Evolutionary conservation across 2,888 invertebrate genomes (phyloP), one percentile per base, ranked within the genome.

Genomic region (Germaria angustata): DNA sequence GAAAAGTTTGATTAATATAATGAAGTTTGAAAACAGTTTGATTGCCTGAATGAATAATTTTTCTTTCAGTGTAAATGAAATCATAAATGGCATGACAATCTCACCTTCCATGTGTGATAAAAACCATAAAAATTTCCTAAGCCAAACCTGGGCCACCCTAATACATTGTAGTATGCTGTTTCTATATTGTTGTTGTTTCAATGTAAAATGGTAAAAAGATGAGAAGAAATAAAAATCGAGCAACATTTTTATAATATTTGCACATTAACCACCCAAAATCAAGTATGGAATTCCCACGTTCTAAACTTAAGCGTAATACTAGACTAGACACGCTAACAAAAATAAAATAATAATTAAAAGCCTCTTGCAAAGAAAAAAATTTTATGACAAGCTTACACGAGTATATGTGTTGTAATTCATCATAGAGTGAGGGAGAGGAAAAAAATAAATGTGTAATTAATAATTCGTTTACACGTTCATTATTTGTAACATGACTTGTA

Each of bases 261-360:
- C 57, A 66, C 51, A 80, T 68, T 80, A 80, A 73, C 59, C 72
- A 73, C 51, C n/a, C 41, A 36, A 76, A 51, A 73, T 65, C 46
- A 57, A 51, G 15, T 24, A 65, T 44, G 75, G 66, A 71, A 61
- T 79, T 82, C 82, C 82, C 82, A 82, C 82, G 82, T 82, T 82
- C 82, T 82, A 76, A 66, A 63, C 59, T 66, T 65, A 55, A 82
- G 44, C 66, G 65, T 71, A 76, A 71, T 46, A 82, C 65, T 36
- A 79, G 75, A 79, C 79, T 28, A 65, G 69, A 80, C 75, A 61
- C 53, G 36, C 34, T 49, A 65, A 46, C 59, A 51, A 15, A 20
- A 57, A 13, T 13, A 61, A 17, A 20, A 46, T 8, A 53, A 11
- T n/a, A 39, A 17, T 53, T n/a, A n/a, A 44, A 69, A 78, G 20